Evolutionary conservation across 2,888 invertebrate genomes (phyloP).

Genomic region (Xanthorhoe designata): DNA sequence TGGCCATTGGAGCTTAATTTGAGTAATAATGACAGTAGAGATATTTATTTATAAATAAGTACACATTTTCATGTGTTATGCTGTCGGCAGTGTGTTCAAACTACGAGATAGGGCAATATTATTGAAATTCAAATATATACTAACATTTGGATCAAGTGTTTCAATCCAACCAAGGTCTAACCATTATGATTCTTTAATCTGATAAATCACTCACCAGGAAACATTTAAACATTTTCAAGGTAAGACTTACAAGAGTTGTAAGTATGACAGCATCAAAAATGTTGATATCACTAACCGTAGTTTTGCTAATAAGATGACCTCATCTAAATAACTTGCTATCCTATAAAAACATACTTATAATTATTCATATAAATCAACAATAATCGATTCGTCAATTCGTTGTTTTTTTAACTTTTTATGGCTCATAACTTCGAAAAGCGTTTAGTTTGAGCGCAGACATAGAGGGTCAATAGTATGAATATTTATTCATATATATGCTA

Average conservation of each 20-base stretch:
- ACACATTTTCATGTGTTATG: too few relatives aligned
- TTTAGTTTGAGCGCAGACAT: neutral
- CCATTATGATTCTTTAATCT: neutral
- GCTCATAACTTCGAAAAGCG: neutral
- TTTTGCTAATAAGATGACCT: constrained; percentile 35
- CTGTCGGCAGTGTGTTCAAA: too few relatives aligned
- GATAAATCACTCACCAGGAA: constrained; percentile 3
- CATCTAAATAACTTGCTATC: constrained; percentile 31
- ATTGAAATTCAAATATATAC: too few relatives aligned
- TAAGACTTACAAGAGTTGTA: constrained; percentile 9
- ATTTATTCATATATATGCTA: neutral
- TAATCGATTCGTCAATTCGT: neutral
- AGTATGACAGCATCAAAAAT: constrained; percentile 29
- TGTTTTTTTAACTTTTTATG: neutral
- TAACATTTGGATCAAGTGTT: neutral
- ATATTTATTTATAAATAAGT: too few relatives aligned
- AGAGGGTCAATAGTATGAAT: neutral
- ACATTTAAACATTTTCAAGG: constrained; percentile 9
- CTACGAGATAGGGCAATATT: too few relatives aligned
- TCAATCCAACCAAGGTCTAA: neutral
- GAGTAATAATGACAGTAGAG: too few relatives aligned
- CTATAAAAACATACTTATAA: constrained; percentile 17
- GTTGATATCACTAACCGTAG: constrained; percentile 20
- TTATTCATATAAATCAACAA: neutral
- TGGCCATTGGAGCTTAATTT: too few relatives aligned